A percentile compares a stretch with the other conserved stretches of the same genome.
Conservation (phyloP, 2,888 invertebrate genomes). For the Busseola fusca region DNA sequence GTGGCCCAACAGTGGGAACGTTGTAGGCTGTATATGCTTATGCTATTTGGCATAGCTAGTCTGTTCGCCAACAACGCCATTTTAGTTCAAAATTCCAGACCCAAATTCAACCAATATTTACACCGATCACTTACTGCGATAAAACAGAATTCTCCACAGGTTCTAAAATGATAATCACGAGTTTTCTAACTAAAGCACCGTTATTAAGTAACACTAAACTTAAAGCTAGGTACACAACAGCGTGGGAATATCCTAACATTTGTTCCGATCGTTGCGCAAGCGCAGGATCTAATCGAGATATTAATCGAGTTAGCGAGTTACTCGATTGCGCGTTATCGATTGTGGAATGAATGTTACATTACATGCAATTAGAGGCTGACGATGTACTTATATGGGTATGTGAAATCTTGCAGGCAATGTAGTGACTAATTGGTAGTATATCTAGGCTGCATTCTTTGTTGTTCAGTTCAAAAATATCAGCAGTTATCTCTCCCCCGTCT, state of each 20-base stretch:
- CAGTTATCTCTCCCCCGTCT: conserved; percentile 45
- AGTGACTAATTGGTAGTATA: conserved; percentile 5
- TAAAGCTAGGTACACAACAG: conserved; percentile 35
- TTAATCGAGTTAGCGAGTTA: conserved; percentile 55
- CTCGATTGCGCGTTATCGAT: conserved; percentile 60
- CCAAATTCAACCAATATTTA: conserved; percentile 25
- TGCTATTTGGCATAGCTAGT: neutral
- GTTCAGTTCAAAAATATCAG: neutral
- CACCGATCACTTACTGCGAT: conserved; percentile 17
- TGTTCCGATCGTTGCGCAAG: conserved; percentile 62
- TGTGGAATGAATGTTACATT: conserved; percentile 53
- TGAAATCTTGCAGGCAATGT: conserved; percentile 18
- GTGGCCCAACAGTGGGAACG: no score
- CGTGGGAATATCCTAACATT: conserved; percentile 74
- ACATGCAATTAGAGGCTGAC: conserved; percentile 58
- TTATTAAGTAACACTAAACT: conserved; percentile 35
- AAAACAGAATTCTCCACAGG: conserved; percentile 13
- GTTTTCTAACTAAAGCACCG: conserved; percentile 44
- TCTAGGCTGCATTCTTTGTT: conserved; percentile 1
- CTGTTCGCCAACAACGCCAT: neutral
- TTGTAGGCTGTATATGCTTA: neutral
- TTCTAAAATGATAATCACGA: conserved; percentile 41
- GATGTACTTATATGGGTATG: conserved; percentile 27
- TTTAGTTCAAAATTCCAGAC: neutral
- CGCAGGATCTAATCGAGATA: conserved; percentile 68